Conservation (phyloP, 2,888 invertebrate genomes). For the Yponomeuta cagnagella region DNA sequence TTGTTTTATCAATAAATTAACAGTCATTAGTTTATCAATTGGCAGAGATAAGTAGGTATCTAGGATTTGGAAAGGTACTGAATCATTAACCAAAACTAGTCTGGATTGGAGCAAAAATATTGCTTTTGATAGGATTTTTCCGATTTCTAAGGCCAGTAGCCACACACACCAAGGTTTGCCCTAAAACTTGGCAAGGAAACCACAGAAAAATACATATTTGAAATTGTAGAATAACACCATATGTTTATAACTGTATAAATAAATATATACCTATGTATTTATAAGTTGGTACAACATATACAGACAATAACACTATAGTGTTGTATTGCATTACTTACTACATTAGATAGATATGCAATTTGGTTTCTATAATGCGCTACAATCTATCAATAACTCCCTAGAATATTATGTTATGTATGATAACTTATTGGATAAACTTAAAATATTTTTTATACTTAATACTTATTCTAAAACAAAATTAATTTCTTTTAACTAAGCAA, state of each 20-base stretch:
- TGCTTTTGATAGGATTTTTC: not conserved
- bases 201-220: not conserved
- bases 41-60: not conserved
- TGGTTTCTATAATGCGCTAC: slow-evolving; percentile 9
- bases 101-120: not conserved
- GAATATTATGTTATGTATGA: not conserved
- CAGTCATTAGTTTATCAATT: no score
- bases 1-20: no score
- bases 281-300: slow-evolving; percentile 60
- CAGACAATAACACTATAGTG: slow-evolving; percentile 35
- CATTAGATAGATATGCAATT: slow-evolving; percentile 11
- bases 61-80: not conserved
- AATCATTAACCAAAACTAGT: not conserved
- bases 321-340: not conserved
- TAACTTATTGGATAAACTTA: not conserved
- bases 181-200: not conserved
- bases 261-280: not conserved
- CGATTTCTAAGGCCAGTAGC: not conserved
- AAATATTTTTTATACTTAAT: no score
- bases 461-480: no score
- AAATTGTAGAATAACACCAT: not conserved
- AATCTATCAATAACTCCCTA: not conserved
- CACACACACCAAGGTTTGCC: no score
- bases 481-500: no score
- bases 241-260: not conserved